These are phyloP conservation scores for Drosophila paulistorum DNA, from an alignment of 1,140 invertebrate species.

Conservation along the genomic window DNA sequence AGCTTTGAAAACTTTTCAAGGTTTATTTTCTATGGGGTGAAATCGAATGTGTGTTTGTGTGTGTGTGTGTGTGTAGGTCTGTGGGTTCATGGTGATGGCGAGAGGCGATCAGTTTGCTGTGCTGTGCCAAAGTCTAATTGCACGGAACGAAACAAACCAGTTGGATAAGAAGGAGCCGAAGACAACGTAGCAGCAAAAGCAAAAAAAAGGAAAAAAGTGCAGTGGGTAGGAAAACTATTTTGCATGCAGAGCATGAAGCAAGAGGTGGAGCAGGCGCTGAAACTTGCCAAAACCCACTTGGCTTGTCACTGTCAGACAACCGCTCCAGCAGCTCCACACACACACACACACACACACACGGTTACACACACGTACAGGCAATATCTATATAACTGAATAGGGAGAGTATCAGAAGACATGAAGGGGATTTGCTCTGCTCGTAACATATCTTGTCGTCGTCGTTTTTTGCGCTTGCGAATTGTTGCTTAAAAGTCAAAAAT, in stretches of 20 bases:
- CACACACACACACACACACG: background rate
- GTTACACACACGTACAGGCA: background rate
- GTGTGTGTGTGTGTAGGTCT: too few relatives aligned
- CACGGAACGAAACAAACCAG: conserved; percentile 79
- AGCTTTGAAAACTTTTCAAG: conserved; percentile 45
- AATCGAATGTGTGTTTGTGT: background rate
- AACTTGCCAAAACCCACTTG: conserved; percentile 72
- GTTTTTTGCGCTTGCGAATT: conserved; percentile 66
- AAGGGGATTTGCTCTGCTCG: conserved; percentile 24
- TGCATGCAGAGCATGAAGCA: conserved; percentile 47
- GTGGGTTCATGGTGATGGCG: conserved; percentile 18
- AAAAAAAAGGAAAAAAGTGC: conserved; percentile 3
- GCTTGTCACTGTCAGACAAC: conserved; percentile 57
- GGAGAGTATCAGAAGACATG: conserved; percentile 17
- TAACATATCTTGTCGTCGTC: conserved; percentile 52
- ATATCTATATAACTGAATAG: background rate
- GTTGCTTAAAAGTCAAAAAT: conserved; percentile 81
- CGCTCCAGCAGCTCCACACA: conserved; percentile 29
- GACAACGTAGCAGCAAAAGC: conserved; percentile 17
- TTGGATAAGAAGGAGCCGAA: conserved; percentile 65
- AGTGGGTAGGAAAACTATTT: conserved; percentile 37
- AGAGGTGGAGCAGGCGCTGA: conserved; percentile 29
- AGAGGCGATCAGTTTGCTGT: conserved; percentile 62
- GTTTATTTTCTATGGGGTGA: conserved; percentile 19
- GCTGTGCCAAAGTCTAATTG: conserved; percentile 79